These are phyloP conservation scores for Threskiornis aethiopicus DNA, from an alignment of 2,797 vertebrate species.

Conservation along the genomic window DNA sequence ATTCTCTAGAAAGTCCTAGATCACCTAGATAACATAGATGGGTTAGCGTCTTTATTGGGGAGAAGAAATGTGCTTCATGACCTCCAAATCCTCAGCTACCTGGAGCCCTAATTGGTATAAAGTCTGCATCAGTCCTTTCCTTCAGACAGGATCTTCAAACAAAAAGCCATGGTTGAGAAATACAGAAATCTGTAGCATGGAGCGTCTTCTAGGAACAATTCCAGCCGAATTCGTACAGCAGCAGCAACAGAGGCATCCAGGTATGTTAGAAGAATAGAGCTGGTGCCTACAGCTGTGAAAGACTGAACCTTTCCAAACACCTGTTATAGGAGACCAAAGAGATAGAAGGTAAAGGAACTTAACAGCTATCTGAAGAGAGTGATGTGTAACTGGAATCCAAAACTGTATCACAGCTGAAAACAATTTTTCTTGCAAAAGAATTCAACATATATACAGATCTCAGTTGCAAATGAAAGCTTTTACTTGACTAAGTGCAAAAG, in stretches of 20 bases:
- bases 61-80: neutral
- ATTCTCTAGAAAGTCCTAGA: neutral
- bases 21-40: too few species aligned
- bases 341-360: neutral
- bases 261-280: neutral
- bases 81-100: neutral
- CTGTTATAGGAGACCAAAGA: neutral
- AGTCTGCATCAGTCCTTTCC: neutral
- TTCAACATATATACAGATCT: neutral
- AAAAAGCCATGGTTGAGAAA: neutral
- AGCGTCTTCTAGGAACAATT: neutral
- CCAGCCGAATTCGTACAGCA: neutral
- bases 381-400: neutral
- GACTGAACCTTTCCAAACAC: neutral
- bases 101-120: neutral
- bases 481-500: neutral
- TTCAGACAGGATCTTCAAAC: neutral
- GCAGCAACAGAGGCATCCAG: neutral
- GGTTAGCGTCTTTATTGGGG: neutral
- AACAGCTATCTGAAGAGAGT: neutral
- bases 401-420: neutral
- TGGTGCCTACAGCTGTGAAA: rapidly evolving
- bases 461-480: neutral
- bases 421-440: neutral
- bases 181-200: neutral